Percentiles rank a stretch among this genome's conserved stretches.
Conservation (phyloP, 2,888 invertebrate genomes). For the Trichacis sp. region DNA sequence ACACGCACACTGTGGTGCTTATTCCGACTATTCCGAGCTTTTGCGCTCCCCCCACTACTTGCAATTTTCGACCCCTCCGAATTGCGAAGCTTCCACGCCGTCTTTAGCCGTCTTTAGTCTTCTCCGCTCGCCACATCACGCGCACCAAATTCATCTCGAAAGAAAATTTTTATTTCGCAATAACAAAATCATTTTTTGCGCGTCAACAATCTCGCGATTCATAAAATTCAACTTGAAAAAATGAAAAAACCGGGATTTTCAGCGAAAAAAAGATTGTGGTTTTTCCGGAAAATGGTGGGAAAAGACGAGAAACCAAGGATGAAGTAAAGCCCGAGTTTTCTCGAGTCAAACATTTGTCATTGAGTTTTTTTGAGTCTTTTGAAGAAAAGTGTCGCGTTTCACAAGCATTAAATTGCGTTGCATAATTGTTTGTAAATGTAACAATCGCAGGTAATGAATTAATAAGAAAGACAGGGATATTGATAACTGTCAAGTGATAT, state of each 20-base stretch:
- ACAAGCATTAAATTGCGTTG: conserved; percentile 7
- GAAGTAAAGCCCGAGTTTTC: no score
- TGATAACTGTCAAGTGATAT: conserved; percentile 11
- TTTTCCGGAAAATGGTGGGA: conserved; percentile 45
- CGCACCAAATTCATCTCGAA: background rate
- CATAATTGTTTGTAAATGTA: conserved; percentile 1
- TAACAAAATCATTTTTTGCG: background rate
- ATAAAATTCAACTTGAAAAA: conserved; percentile 8
- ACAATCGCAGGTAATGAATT: background rate
- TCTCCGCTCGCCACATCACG: conserved; percentile 21
- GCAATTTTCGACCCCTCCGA: conserved; percentile 31
- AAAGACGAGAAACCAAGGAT: conserved; percentile 47
- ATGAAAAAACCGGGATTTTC: conserved; percentile 54
- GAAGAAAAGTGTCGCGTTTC: conserved; percentile 4
- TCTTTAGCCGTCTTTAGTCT: conserved; percentile 50
- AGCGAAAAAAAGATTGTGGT: conserved; percentile 49
- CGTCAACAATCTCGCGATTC: background rate
- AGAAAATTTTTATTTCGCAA: background rate
- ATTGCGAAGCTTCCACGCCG: conserved; percentile 38
- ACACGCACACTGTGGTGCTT: no score
- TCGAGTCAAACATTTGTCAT: no score
- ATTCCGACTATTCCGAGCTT: conserved; percentile 30
- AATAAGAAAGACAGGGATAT: conserved; percentile 1
- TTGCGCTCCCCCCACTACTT: conserved; percentile 34
- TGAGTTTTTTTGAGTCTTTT: conserved; percentile 1